Conservation (phyloP, 2,888 invertebrate genomes). For the Chloroclysta siterata region DNA sequence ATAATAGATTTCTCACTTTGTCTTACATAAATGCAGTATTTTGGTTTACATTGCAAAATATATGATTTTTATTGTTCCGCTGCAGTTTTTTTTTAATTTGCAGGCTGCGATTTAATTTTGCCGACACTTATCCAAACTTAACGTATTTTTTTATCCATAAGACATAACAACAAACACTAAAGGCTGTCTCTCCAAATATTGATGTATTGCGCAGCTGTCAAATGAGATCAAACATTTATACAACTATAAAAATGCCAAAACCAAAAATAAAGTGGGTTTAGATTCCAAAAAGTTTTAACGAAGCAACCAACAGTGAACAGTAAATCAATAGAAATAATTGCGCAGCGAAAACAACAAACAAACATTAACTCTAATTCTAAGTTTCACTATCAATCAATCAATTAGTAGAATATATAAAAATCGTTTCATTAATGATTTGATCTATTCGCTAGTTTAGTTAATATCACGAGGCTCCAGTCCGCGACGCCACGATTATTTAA, state of each 20-base stretch:
- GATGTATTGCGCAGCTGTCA: constrained; percentile 77
- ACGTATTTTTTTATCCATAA: constrained; percentile 55
- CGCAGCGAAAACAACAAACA: constrained; percentile 83
- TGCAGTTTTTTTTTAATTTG: constrained; percentile 53
- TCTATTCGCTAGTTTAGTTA: constrained; percentile 82
- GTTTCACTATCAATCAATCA: constrained; percentile 82
- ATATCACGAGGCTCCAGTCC: constrained; percentile 83
- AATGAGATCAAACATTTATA: constrained; percentile 80
- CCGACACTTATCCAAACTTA: constrained; percentile 81
- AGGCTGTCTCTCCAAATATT: constrained; percentile 65
- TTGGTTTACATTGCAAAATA: constrained; percentile 83
- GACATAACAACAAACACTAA: constrained; percentile 74
- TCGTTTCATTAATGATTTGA: constrained; percentile 83
- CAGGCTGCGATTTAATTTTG: constrained; percentile 64
- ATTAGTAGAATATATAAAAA: constrained; percentile 85
- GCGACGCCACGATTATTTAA: constrained; percentile 77
- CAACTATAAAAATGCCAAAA: constrained; percentile 61
- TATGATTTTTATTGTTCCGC: constrained; percentile 71
- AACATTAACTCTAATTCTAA: constrained; percentile 78
- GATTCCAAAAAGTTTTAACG: constrained; percentile 56
- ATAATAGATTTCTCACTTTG: constrained; percentile 74
- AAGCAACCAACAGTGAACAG: constrained; percentile 73
- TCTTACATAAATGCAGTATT: constrained; percentile 84
- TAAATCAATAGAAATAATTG: constrained; percentile 73
- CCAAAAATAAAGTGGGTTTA: constrained; percentile 63